Percentiles rank a stretch among this genome's conserved stretches.
phyloP scores from a whole-genome alignment of 2,888 invertebrate genomes.

The Galerucella calmariensis region DNA sequence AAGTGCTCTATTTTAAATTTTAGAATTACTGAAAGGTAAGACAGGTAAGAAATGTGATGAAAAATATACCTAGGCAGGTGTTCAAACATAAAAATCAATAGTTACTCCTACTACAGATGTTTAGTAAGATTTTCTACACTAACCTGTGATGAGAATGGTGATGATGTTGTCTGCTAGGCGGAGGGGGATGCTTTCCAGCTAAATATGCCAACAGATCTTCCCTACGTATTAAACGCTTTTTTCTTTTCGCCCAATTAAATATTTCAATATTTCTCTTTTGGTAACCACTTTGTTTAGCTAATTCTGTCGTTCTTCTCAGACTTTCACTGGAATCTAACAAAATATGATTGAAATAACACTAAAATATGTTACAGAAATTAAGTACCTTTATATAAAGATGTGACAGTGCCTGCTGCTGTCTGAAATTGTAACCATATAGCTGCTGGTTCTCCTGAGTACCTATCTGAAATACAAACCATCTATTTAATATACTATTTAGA shows the following conservation, averaged over 20 bases:
- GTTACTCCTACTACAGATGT: slow-evolving; percentile 13
- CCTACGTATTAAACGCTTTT: slow-evolving; percentile 76
- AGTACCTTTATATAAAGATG: slow-evolving; percentile 80
- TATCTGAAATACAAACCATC: slow-evolving; percentile 65
- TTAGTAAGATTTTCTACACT: not conserved
- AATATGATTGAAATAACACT: not conserved
- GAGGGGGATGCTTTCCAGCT: slow-evolving; percentile 77
- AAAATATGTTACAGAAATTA: not conserved
- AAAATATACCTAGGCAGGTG: slow-evolving; percentile 24
- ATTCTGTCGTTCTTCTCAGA: slow-evolving; percentile 74
- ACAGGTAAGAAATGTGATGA: slow-evolving; percentile 20
- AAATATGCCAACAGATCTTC: slow-evolving; percentile 83
- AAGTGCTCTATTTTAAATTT: slow-evolving; percentile 8
- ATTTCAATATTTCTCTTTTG: slow-evolving; percentile 80
- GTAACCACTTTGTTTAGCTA: slow-evolving; percentile 78
- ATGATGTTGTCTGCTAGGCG: slow-evolving; percentile 66
- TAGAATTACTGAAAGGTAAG: not conserved
- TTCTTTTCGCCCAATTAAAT: slow-evolving; percentile 80
- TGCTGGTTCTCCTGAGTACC: slow-evolving; percentile 71
- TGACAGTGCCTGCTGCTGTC: slow-evolving; percentile 82
- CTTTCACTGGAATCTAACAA: slow-evolving; percentile 77
- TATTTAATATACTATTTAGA: not conserved
- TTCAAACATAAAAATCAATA: slow-evolving; percentile 18
- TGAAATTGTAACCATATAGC: slow-evolving; percentile 82
- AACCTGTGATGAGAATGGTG: slow-evolving; percentile 58